Evolutionary conservation across 2,888 invertebrate genomes (phyloP), one percentile per base, ranked within the genome.

Genomic region (Agrilus cyanescens): DNA sequence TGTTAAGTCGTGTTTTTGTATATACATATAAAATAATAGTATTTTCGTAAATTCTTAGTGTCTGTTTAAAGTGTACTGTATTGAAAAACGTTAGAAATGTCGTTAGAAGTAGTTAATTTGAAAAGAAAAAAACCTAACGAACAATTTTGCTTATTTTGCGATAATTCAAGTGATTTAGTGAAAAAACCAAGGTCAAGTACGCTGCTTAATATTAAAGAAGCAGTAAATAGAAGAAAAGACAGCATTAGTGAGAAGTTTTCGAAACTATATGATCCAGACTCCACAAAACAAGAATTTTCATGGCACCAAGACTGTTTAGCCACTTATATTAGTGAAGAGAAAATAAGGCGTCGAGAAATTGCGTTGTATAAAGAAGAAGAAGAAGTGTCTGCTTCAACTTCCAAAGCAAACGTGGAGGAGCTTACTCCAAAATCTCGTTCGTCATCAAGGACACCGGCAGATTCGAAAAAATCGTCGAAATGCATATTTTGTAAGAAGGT

Each of bases 211-310:
- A 44, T 48, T 48, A 32, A 47, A 48, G 40, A 40, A 40, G 44
- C 44, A 32, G 44, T 16, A 39, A 35, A 43, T 34, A 29, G 43
- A 40, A 10, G 40, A 35, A 40, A 43, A 40, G 34, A 43, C 15
- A 35, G 41, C 6, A 32, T 36, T 44, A 44, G 36, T 41, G 41
- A 47, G 32, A 44, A 44, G 25, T 49, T 50, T 43, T 12, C 10
- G 33, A 49, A 48, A 37, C 46, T 47, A 38, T 47, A 50, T 43
- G 37, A 47, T 39, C 45, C 49, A 36, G 50, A 45, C n/a, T 45
- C 38, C 16, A 41, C 42, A 14, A 40, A 12, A 39, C 43, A 48
- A 35, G 14, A 29, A 30, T 48, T 45, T 48, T 49, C 43, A 25
- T 49, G 49, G 46, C 48, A 49, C 35, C 33, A 33, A 46, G 37